Evolutionary conservation across 2,888 invertebrate species (phyloP).

Genomic region (Oscheius sp.): DNA sequence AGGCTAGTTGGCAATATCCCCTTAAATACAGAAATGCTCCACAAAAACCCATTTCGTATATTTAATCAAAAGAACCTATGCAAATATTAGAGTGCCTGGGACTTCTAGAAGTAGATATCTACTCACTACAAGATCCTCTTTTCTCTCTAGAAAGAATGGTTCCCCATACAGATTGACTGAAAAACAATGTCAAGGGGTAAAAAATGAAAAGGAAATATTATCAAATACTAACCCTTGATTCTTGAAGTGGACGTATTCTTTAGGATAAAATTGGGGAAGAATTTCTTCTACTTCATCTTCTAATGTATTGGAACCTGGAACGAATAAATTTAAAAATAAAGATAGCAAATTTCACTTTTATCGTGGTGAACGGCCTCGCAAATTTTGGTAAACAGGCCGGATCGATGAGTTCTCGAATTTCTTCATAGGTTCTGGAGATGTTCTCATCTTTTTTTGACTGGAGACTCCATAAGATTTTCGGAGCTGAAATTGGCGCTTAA

Average conservation of each 20-base stretch:
- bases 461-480: slow-evolving; percentile 7
- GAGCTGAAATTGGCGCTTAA: neutral
- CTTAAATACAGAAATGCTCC: no score
- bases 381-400: slow-evolving; percentile 15
- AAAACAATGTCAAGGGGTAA: no score
- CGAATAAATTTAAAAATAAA: neutral
- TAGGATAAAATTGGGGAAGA: slow-evolving; percentile 16
- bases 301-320: slow-evolving; percentile 16
- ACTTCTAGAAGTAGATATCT: no score
- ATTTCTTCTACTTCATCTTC: slow-evolving; percentile 26
- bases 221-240: slow-evolving; percentile 8
- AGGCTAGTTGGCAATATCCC: no score
- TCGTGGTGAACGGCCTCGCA: slow-evolving; percentile 22
- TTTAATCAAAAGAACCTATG: no score
- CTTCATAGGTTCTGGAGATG: neutral
- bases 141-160: slow-evolving; percentile 3
- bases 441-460: slow-evolving; percentile 12
- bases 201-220: no score
- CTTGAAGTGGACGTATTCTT: slow-evolving; percentile 14
- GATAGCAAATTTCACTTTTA: slow-evolving; percentile 6
- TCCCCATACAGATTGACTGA: neutral
- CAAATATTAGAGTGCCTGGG: no score
- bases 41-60: no score
- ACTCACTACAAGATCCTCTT: no score
- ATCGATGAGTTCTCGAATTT: slow-evolving; percentile 22